Evolutionary conservation across 2,113 vertebrate genomes (phyloP), one percentile per base, ranked within the genome.

Genomic region (Eira barbara): DNA sequence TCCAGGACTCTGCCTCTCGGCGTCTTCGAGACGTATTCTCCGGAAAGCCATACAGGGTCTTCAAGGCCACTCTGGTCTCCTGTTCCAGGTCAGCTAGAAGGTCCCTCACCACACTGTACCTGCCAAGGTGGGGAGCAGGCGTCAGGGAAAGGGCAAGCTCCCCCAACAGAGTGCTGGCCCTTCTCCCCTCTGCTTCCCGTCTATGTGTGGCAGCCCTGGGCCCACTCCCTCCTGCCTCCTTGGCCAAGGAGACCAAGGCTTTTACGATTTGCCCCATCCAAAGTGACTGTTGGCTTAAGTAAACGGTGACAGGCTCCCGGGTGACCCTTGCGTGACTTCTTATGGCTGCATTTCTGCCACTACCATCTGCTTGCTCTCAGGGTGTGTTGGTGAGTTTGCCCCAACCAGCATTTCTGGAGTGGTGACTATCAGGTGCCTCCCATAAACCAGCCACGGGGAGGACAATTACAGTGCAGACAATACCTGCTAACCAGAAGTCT

Each of bases 61-160:
- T 98, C 95, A 99, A 67, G 25, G 98, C 98, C 0, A 42, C 95
- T 93, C 92, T 97, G 29, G 99, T 99, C 93, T 99, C 98, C 89
- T 97, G 96, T 31, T 99, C 99, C 97, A 99, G n/a, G 25, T 98
- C 98, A 0, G 97, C 91, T 65, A 99, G 98, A 49, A 99, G 98
- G 2, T 97, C 95, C 47, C 98, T 98, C 82, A 99, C 99, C 3
- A 89, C 94, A 20, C 99, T 99, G 96, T 99, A 99, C 97, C 99
- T 99, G 98, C 52, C 45, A 5, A 25, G 31, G 47, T 69, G 63
- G 96, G 47, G 96, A 94, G 0, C 59, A 69, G 8, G 80, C 13
- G 10, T 94, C 47, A 96, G 5, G 36, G 85, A 47, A 52, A 57
- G 59, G 25, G 14, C 36, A 34, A 42, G 12, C 14, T 2, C 14